Evolutionary conservation across 1,140 invertebrate genomes (phyloP).

Genomic region (Drosophila persimilis): DNA sequence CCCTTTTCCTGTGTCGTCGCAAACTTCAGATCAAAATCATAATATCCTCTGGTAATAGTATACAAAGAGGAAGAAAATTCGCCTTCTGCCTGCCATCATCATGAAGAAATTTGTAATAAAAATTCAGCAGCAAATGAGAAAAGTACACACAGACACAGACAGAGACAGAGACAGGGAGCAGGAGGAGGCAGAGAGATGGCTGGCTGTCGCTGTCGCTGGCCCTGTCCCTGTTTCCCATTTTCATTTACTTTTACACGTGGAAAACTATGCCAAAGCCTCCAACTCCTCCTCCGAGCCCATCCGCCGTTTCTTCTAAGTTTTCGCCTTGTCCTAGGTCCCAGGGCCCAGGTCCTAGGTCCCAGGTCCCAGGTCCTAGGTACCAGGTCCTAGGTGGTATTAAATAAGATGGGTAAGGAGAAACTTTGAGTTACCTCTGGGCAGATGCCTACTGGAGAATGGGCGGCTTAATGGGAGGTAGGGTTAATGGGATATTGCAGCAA

Average conservation of each 20-base stretch:
- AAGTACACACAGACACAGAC: constrained; percentile 51
- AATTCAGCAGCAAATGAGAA: constrained; percentile 80
- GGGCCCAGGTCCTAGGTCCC: constrained; percentile 6
- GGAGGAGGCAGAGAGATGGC: not conserved
- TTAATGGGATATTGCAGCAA: constrained; percentile 19
- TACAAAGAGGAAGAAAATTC: constrained; percentile 28
- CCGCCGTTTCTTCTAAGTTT: constrained; percentile 1
- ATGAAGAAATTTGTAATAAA: constrained; percentile 81
- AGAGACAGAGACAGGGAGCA: not conserved
- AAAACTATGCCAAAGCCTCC: constrained; percentile 72
- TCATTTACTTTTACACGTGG: constrained; percentile 65
- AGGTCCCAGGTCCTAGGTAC: too few relatives aligned
- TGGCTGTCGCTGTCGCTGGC: not conserved
- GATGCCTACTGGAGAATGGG: not conserved
- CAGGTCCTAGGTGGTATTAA: constrained; percentile 34
- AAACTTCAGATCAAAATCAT: too few relatives aligned
- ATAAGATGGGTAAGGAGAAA: constrained; percentile 40
- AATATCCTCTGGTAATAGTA: too few relatives aligned
- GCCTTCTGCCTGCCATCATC: constrained; percentile 59
- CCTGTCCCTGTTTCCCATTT: not conserved
- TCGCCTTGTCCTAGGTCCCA: constrained; percentile 21
- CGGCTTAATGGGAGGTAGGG: not conserved
- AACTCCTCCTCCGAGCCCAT: constrained; percentile 12
- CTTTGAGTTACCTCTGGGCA: constrained; percentile 21
- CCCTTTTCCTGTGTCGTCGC: too few relatives aligned